A percentile compares a stretch with the other conserved stretches of the same genome.
These are phyloP conservation scores for Caranx melampygus DNA, from an alignment of 2,113 vertebrate species.

Conservation along the genomic window DNA sequence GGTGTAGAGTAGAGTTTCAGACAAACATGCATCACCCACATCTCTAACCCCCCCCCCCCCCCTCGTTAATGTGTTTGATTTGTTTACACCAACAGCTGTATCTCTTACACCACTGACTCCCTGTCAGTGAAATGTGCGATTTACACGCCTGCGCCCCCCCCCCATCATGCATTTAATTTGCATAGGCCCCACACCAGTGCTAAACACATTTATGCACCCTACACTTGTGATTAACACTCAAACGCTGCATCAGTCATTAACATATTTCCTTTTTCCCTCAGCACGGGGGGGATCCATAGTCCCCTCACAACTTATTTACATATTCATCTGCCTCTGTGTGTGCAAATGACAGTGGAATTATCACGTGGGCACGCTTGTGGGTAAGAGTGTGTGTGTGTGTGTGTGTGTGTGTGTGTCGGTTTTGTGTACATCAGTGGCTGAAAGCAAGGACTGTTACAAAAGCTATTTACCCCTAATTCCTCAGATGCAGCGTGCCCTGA, in stretches of 20 bases:
- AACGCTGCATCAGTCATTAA: constrained; percentile 57
- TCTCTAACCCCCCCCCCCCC: background rate
- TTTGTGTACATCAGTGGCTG: constrained; percentile 48
- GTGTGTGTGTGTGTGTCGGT: constrained; percentile 10
- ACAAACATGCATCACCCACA: background rate
- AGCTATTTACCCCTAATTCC: constrained; percentile 64
- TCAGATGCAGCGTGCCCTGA: constrained; percentile 42
- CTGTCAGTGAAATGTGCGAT: constrained; percentile 30
- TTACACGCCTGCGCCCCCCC: constrained; percentile 17
- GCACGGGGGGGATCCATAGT: constrained; percentile 65
- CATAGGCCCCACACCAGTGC: constrained; percentile 48
- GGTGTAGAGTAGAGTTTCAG: constrained; percentile 35
- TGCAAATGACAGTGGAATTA: constrained; percentile 71
- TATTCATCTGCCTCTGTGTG: constrained; percentile 76
- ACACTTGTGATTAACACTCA: constrained; percentile 67
- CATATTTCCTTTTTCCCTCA: constrained; percentile 57
- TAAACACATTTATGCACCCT: constrained; percentile 58
- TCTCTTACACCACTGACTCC: constrained; percentile 32
- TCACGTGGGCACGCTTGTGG: constrained; percentile 56
- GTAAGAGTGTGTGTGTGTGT: constrained; percentile 20
- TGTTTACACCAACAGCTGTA: constrained; percentile 30
- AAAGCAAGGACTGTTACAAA: constrained; percentile 71
- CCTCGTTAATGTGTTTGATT: constrained; percentile 16
- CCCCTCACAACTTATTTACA: constrained; percentile 71
- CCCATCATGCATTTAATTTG: constrained; percentile 31